Base-by-base conservation (phyloP, 2,113 vertebrate genomes). In the Sapayoa aenigma region DNA sequence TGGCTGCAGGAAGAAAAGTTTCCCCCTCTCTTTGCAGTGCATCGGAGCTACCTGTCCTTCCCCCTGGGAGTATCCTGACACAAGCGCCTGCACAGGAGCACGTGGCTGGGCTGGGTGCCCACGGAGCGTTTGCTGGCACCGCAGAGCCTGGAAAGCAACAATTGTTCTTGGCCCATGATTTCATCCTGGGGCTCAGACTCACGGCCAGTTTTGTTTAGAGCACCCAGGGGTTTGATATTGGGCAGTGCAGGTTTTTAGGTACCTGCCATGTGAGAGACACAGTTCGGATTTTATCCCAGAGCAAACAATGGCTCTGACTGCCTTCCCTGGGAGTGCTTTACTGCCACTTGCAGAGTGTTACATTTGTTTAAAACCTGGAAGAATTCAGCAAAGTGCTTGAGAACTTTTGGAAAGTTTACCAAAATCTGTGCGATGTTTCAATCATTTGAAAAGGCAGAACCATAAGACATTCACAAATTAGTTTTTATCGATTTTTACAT, bases 101-200 rank as follows among this genome's bases (percentile, higher is more conserved):
- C 55, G 17, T 9, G 89, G 80, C 89, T 44, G 82, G 93, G 94
- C 94, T 63, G 14, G 1, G 30, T 9, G 93, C 94, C 94, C 37
- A 1, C 0, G 0, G 14, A 62, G 91, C 66, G 8, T 52, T 59
- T 24, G 68, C 89, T 94, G 94, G 84, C 93, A 94, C 73, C 77
- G 23, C 41, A 2, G 46, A 73, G 93, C 94, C 91, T 91, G 91
- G 74, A 89, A 85, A 93, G 75, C 18, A 3, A 75, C 82, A 59
- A 88, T 86, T 96, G 94, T 80, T 94, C 79, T 37, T 47, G 87
- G 94, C 87, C 81, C 75, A 11, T 66, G 74, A 67, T 91, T 89
- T 53, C 62, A 55, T 49, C 71, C 63, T 11, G 59, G 74, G 42
- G 14, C 87, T 88, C 82, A 55, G 49, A 73, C 55, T 83, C 9